Conservation (phyloP, 2,888 invertebrate genomes). For the Campoplex nolae region DNA sequence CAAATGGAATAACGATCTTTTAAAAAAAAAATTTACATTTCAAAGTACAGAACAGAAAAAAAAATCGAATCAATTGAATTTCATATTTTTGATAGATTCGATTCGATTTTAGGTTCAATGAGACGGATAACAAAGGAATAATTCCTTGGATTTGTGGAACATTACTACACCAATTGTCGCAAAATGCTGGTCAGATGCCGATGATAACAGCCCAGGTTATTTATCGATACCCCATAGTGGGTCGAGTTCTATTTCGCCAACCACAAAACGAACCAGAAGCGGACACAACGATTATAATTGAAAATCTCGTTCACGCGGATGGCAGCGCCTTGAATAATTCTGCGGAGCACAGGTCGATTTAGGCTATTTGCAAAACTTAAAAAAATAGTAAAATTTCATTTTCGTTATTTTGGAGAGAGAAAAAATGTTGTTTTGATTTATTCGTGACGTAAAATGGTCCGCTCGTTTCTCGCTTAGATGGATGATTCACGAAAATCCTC, state of each 20-base stretch:
- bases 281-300: constrained; percentile 94
- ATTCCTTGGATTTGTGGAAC: constrained; percentile 89
- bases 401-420: constrained; percentile 37
- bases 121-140: constrained; percentile 84
- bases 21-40: neutral
- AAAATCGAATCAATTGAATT: constrained; percentile 56
- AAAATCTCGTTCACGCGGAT: constrained; percentile 94
- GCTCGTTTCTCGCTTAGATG: constrained; percentile 86
- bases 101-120: constrained; percentile 84
- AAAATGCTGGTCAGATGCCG: constrained; percentile 89
- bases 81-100: constrained; percentile 1
- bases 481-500: constrained; percentile 92
- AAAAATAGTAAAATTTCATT: neutral
- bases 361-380: neutral
- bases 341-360: constrained; percentile 86
- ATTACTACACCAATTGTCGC: constrained; percentile 87
- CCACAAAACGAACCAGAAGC: constrained; percentile 91
- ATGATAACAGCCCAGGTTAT: constrained; percentile 92
- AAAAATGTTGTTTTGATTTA: constrained; percentile 47
- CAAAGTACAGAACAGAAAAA: constrained; percentile 41
- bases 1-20: neutral
- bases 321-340: constrained; percentile 92
- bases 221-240: constrained; percentile 95
- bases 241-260: constrained; percentile 93
- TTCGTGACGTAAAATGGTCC: constrained; percentile 39